Conservation (phyloP, 2,888 invertebrate genomes). For the Epirrita christyi region DNA sequence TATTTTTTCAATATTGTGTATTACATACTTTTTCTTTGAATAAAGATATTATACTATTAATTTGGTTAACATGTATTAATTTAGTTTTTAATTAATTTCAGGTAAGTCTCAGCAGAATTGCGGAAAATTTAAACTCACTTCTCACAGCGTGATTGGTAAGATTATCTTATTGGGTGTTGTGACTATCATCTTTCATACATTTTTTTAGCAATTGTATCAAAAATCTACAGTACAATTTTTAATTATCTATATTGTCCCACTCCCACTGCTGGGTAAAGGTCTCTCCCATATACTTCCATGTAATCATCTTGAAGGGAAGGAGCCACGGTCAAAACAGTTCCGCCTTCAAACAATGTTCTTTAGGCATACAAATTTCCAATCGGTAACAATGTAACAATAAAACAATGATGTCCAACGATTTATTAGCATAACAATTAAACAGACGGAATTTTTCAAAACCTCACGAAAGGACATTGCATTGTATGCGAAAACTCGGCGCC, state of each 20-base stretch:
- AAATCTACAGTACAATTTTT: too few relatives aligned
- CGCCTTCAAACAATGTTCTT: not conserved
- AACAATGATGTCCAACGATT: conserved; percentile 37
- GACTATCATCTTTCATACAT: too few relatives aligned
- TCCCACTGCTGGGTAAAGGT: too few relatives aligned
- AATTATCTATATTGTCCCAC: too few relatives aligned
- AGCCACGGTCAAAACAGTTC: too few relatives aligned
- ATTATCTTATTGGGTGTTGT: not conserved
- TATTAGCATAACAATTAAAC: conserved; percentile 73
- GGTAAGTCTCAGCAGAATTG: conserved; percentile 42
- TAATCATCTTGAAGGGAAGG: too few relatives aligned
- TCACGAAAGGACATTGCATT: conserved; percentile 67
- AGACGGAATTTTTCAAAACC: conserved; percentile 67
- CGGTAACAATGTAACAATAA: conserved; percentile 26
- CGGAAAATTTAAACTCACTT: not conserved
- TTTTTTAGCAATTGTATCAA: too few relatives aligned
- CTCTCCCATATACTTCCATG: too few relatives aligned
- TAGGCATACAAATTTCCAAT: conserved; percentile 19
- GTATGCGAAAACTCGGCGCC: conserved; percentile 70
- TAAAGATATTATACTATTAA: too few relatives aligned
- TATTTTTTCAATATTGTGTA: too few relatives aligned
- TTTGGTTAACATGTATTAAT: not conserved
- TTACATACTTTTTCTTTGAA: too few relatives aligned
- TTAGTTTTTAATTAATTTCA: conserved; percentile 41
- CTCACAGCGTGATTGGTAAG: not conserved